Base-by-base conservation (phyloP, 2,888 invertebrate genomes). In the Hedychridium roseum region DNA sequence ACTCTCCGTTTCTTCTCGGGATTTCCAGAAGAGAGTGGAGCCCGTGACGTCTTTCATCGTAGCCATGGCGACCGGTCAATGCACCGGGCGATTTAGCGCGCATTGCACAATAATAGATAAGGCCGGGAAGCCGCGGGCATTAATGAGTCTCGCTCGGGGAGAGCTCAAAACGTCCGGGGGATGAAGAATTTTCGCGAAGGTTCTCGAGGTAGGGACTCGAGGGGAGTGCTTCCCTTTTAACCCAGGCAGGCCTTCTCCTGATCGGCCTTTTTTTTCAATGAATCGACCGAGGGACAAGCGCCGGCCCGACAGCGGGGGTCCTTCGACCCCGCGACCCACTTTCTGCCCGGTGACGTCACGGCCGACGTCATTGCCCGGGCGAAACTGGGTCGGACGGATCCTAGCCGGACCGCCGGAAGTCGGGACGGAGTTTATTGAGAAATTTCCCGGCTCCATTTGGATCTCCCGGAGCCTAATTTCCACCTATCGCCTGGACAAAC, bases 341-440 rank as follows among this genome's bases (percentile, higher is more conserved):
- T 78, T 66, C 59, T 62, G 41, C 60, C 64, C 55, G 49, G 68
- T 78, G 78, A 78, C 77, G 77, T 78, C 78, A 77, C 64, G 43
- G 53, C 54, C 71, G 71, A 77, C 78, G 76, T 77, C 77, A 78
- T 76, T 74, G 79, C 76, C 79, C 79, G 82, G 83, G 82, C 80
- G 81, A 84, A 87, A 84, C 80, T 86, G 81, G 86, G 86, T 85
- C 85, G 83, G 80, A 80, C 82, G 83, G 85, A 85, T 82, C 85
- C n/a, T 84, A 85, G 85, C 82, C 67, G 66, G 56, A 60, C 83
- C 82, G 81, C 84, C 85, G 85, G 84, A 82, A 83, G 82, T 82
- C 81, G 82, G 79, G 78, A 82, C 81, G 78, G 76, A 68, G 62
- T 74, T 74, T 72, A 73, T 73, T 70, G 70, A 73, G 70, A 70